Evolutionary conservation across 2,113 vertebrate genomes (phyloP).

Genomic region (Bos javanicus): DNA sequence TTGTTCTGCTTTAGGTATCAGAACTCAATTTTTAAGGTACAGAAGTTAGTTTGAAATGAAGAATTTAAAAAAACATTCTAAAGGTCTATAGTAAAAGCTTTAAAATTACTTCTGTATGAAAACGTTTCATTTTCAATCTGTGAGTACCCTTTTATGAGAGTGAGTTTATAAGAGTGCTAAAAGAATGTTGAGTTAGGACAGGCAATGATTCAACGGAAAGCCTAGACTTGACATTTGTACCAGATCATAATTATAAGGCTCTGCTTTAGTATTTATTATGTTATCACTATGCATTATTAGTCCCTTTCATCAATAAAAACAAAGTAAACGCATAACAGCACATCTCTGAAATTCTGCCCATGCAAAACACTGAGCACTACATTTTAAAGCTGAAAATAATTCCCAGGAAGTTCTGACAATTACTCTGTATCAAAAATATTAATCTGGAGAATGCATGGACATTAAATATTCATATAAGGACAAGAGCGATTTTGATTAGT

Average conservation of each 20-base stretch:
- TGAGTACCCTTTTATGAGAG: not conserved
- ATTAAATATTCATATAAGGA: constrained; percentile 33
- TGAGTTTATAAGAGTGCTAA: not conserved
- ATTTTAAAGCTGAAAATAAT: constrained; percentile 46
- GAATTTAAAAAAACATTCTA: not conserved
- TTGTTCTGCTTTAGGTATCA: not conserved
- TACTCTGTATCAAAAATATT: constrained; percentile 19
- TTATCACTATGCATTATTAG: not conserved
- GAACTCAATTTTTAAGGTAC: constrained; percentile 1
- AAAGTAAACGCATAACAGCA: not conserved
- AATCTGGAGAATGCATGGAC: not conserved
- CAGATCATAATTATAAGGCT: not conserved
- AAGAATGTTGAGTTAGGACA: not conserved
- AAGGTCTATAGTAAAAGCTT: constrained; percentile 11
- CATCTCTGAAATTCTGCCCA: constrained; percentile 20
- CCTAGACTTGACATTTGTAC: not conserved
- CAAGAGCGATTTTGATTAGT: constrained; percentile 12
- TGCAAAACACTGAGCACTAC: not conserved
- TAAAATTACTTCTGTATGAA: not conserved
- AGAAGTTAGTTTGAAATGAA: not conserved
- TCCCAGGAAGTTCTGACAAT: not conserved
- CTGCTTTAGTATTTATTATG: constrained; percentile 31
- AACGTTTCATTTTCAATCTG: constrained; percentile 8
- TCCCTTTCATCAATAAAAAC: constrained; percentile 25
- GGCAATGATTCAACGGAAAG: not conserved